phyloP scores from a whole-genome alignment of 2,888 invertebrate genomes.

The Xylocampa areola region DNA sequence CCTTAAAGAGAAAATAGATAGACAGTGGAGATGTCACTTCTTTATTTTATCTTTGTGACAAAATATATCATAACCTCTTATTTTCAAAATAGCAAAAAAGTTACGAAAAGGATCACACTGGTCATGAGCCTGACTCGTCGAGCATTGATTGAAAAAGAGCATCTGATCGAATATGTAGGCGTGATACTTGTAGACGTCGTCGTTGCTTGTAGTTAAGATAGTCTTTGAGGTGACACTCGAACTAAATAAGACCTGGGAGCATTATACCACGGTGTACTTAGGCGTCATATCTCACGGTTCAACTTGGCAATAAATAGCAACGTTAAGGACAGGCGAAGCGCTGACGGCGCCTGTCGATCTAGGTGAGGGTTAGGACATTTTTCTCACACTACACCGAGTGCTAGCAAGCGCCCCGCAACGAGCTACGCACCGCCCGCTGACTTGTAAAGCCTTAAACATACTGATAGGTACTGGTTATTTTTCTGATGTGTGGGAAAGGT shows the following conservation, averaged over 20 bases:
- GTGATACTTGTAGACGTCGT: too few relatives aligned
- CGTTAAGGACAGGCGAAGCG: slow-evolving; percentile 56
- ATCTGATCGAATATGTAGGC: too few relatives aligned
- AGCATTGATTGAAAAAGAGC: too few relatives aligned
- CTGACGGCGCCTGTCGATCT: slow-evolving; percentile 66
- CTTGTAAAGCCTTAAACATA: slow-evolving; percentile 35
- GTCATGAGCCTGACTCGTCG: too few relatives aligned
- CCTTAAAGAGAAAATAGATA: neutral
- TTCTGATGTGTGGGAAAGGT: neutral
- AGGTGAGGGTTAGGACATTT: slow-evolving; percentile 87
- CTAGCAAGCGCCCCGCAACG: slow-evolving; percentile 61
- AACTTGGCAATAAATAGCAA: slow-evolving; percentile 35
- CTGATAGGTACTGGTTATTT: slow-evolving; percentile 2
- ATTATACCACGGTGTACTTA: neutral
- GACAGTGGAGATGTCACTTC: too few relatives aligned
- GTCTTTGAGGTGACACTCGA: too few relatives aligned
- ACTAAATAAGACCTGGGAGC: neutral
- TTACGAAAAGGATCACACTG: too few relatives aligned
- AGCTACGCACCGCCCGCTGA: slow-evolving; percentile 61
- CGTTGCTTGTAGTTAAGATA: too few relatives aligned
- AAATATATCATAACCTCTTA: too few relatives aligned
- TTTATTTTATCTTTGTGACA: too few relatives aligned
- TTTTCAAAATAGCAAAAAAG: too few relatives aligned
- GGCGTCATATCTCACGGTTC: slow-evolving; percentile 48
- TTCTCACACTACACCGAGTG: slow-evolving; percentile 79